Conservation (phyloP, 2,113 vertebrate species). For the Zapus hudsonius region DNA sequence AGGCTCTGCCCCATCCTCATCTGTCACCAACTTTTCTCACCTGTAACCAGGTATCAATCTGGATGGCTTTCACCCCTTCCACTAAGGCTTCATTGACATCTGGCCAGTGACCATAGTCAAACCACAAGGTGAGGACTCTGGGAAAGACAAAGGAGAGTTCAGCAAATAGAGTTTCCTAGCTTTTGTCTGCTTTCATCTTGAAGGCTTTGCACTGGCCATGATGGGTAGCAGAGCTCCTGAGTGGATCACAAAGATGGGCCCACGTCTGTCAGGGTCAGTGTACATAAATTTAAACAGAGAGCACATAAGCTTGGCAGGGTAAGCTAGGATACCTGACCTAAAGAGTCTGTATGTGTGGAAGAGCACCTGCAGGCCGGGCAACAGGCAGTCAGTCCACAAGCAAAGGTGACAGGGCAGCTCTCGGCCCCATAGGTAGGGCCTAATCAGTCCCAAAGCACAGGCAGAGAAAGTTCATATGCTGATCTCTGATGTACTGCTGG, state of each 20-base stretch:
- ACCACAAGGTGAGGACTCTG: conserved; percentile 98
- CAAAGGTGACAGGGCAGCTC: accelerated
- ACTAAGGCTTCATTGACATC: conserved; percentile 98
- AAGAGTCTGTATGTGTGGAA: background rate
- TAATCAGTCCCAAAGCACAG: background rate
- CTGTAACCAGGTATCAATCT: conserved; percentile 99
- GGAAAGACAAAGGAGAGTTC: conserved; percentile 29
- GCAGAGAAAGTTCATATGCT: background rate
- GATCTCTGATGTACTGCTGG: accelerated
- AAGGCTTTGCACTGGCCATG: background rate
- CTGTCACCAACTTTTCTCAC: conserved; percentile 94
- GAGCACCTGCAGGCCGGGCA: background rate
- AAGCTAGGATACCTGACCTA: background rate
- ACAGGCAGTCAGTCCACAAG: background rate
- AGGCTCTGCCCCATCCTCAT: conserved; percentile 75
- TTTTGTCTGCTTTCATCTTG: background rate
- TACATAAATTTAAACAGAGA: background rate
- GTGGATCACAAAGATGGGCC: background rate
- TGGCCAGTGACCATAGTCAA: conserved; percentile 99
- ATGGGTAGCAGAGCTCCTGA: background rate
- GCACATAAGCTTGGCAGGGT: background rate
- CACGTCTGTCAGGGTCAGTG: too few species aligned
- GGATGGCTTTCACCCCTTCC: conserved; percentile 98
- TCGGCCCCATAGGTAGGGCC: background rate
- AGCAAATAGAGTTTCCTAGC: background rate